Evolutionary conservation across 2,888 invertebrate species (phyloP).

Genomic region (Phaonia tiefii): DNA sequence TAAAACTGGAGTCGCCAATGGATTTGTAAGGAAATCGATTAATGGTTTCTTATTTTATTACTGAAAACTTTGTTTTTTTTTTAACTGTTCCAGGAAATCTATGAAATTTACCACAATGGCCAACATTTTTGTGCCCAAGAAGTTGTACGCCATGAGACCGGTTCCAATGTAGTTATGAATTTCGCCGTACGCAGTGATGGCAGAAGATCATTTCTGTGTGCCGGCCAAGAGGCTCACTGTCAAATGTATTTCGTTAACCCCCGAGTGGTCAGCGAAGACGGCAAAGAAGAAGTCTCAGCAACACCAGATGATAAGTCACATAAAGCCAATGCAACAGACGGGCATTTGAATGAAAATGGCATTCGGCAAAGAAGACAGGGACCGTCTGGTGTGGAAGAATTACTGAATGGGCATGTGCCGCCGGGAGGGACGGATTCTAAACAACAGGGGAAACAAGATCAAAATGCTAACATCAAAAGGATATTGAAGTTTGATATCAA

Average conservation of each 20-base stretch:
- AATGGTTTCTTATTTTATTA: background rate
- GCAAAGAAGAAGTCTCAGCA: conserved; percentile 75
- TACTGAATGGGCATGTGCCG: conserved; percentile 75
- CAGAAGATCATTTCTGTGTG: conserved; percentile 89
- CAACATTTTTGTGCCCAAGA: conserved; percentile 91
- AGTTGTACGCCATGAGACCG: conserved; percentile 93
- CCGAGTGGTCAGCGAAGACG: conserved; percentile 82
- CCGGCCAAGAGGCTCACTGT: conserved; percentile 95
- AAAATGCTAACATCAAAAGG: conserved; percentile 81
- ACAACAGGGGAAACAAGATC: conserved; percentile 65
- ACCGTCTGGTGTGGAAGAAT: conserved; percentile 75
- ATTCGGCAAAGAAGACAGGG: conserved; percentile 72
- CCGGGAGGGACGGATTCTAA: conserved; percentile 55
- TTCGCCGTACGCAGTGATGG: conserved; percentile 88
- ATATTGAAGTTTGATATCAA: conserved; percentile 87
- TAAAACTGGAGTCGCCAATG: conserved; percentile 98
- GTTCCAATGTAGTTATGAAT: conserved; percentile 95
- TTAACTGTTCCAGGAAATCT: conserved; percentile 89
- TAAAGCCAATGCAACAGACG: conserved; percentile 65
- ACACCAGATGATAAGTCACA: conserved; percentile 71
- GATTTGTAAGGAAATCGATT: conserved; percentile 90
- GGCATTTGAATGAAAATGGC: conserved; percentile 77
- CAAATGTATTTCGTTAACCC: conserved; percentile 89
- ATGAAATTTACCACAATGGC: conserved; percentile 93
- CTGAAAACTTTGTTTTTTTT: background rate